A percentile compares a stretch with the other conserved stretches of the same genome.
phyloP scores from a whole-genome alignment of 2,888 invertebrate genomes.

The Drosophila planitibia region DNA sequence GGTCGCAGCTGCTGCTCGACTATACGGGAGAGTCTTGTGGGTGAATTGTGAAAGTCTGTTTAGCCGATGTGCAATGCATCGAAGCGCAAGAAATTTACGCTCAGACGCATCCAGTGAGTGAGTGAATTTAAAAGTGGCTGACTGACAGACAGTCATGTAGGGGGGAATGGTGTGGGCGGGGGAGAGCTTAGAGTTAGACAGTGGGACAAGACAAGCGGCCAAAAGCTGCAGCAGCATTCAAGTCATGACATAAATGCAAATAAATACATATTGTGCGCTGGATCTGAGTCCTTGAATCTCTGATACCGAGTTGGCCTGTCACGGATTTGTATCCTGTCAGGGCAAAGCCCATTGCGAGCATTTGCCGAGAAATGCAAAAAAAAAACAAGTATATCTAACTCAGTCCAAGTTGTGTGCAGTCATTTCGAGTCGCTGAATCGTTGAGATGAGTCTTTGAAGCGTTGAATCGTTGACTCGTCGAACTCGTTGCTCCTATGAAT shows the following conservation, averaged over 20 bases:
- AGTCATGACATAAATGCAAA: slow-evolving; percentile 68
- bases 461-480: slow-evolving; percentile 8
- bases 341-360: slow-evolving; percentile 12
- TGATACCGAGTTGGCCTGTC: slow-evolving; percentile 11
- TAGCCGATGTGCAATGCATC: slow-evolving; percentile 63
- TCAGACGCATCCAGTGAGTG: slow-evolving; percentile 68
- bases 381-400: neutral
- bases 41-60: slow-evolving; percentile 60
- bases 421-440: slow-evolving; percentile 4
- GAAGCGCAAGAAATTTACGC: slow-evolving; percentile 71
- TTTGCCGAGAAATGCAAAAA: neutral
- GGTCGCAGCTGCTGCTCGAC: slow-evolving; percentile 5
- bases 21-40: neutral
- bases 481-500: slow-evolving; percentile 69
- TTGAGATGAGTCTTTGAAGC: neutral
- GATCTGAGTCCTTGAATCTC: slow-evolving; percentile 9
- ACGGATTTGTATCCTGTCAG: slow-evolving; percentile 49
- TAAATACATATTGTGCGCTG: slow-evolving; percentile 61
- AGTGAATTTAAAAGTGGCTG: slow-evolving; percentile 63
- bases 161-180: neutral
- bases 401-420: slow-evolving; percentile 20
- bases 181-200: slow-evolving; percentile 57
- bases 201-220: slow-evolving; percentile 50
- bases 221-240: slow-evolving; percentile 39
- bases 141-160: slow-evolving; percentile 37